These are phyloP conservation scores for Trididemnum miniatum DNA, from an alignment of 23 tunicate genomes.

Conservation along the genomic window DNA sequence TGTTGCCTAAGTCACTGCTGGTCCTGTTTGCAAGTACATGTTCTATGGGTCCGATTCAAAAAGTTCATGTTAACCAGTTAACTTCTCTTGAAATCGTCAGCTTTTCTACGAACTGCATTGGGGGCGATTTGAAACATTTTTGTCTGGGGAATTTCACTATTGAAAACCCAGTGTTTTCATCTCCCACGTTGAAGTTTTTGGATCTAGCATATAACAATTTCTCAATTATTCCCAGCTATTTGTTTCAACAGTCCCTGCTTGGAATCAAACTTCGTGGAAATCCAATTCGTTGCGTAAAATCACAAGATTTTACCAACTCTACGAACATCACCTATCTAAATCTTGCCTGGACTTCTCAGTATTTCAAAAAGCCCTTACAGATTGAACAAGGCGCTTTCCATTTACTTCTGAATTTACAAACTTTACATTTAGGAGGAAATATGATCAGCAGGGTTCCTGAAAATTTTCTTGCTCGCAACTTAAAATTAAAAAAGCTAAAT, in stretches of 20 bases:
- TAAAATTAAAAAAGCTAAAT: not conserved
- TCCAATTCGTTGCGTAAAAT: not conserved
- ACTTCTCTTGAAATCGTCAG: not conserved
- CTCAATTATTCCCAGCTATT: not conserved
- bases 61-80: not conserved
- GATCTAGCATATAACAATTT: conserved; percentile 13
- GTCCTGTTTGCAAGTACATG: not conserved
- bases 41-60: not conserved
- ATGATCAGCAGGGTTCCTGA: not conserved
- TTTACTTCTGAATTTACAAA: not conserved
- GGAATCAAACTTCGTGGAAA: conserved; percentile 17
- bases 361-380: not conserved
- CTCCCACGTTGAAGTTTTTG: not conserved
- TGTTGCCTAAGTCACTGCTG: not conserved
- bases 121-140: not conserved
- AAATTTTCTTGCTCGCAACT: not conserved
- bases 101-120: not conserved
- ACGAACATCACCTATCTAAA: not conserved
- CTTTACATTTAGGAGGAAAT: conserved; percentile 1
- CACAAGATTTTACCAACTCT: not conserved
- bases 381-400: not conserved
- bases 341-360: conserved; percentile 13
- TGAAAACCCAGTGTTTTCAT: not conserved
- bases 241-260: not conserved
- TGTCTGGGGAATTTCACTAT: not conserved